These are phyloP conservation scores for Cherax quadricarinatus DNA, from an alignment of 1,140 invertebrate species.

Conservation along the genomic window DNA sequence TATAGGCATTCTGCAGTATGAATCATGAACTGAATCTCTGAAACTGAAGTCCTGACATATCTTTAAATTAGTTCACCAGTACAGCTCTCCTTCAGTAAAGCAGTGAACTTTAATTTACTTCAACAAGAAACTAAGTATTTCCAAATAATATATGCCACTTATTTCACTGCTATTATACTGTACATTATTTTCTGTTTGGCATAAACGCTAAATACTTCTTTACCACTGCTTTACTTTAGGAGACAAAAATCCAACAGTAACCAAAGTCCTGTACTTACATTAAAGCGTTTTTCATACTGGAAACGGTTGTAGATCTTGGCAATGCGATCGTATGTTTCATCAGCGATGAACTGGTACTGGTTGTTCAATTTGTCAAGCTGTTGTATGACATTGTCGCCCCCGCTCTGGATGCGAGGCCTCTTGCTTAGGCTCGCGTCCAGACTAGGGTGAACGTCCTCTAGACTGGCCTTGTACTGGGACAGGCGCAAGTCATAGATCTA, in stretches of 20 bases:
- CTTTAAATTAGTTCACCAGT: too few species aligned
- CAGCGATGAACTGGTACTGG: slow-evolving; percentile 72
- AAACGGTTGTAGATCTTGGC: slow-evolving; percentile 73
- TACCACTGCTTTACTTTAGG: not conserved
- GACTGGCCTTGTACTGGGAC: slow-evolving; percentile 90
- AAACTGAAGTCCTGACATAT: too few species aligned
- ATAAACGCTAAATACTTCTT: not conserved
- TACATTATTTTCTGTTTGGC: too few species aligned
- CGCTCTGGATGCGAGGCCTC: slow-evolving; percentile 62
- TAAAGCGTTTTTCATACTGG: slow-evolving; percentile 70
- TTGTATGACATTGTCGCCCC: slow-evolving; percentile 65
- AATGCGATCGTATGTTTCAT: slow-evolving; percentile 72
- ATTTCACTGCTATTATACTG: too few species aligned
- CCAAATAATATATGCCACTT: too few species aligned
- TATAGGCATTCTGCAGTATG: too few species aligned
- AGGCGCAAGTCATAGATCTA: slow-evolving; percentile 93
- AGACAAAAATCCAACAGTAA: not conserved
- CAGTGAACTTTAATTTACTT: too few species aligned
- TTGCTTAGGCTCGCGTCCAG: slow-evolving; percentile 80
- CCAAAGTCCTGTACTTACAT: slow-evolving; percentile 59
- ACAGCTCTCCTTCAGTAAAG: too few species aligned
- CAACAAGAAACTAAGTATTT: too few species aligned
- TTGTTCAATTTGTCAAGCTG: slow-evolving; percentile 72
- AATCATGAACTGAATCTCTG: too few species aligned
- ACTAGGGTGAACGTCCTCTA: slow-evolving; percentile 91